These are phyloP conservation scores for Erythrocebus patas DNA, from an alignment of 2,113 vertebrate genomes.

Conservation along the genomic window DNA sequence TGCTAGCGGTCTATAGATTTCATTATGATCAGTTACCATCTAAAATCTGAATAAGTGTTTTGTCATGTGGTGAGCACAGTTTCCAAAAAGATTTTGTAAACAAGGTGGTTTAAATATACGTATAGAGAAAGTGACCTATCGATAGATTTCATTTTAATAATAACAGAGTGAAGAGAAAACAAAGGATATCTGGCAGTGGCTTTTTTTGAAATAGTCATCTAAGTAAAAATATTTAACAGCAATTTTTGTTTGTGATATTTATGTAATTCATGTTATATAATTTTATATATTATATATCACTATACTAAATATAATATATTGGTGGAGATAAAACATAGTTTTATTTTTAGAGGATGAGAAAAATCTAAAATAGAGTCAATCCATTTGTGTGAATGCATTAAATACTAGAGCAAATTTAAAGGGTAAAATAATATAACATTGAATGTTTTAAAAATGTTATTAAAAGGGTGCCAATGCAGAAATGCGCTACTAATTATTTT, in stretches of 20 bases:
- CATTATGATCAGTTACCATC: not conserved
- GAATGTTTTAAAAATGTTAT: not conserved
- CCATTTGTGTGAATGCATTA: not conserved
- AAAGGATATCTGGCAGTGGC: not conserved
- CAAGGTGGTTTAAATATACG: too few relatives aligned
- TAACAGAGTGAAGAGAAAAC: not conserved
- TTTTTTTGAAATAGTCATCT: not conserved
- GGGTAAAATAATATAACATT: not conserved
- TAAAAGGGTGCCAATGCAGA: conserved; percentile 4
- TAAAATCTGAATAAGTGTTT: not conserved
- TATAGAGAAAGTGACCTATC: too few relatives aligned
- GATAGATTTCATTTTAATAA: not conserved
- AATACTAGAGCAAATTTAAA: not conserved
- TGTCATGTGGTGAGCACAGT: not conserved
- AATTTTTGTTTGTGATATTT: not conserved
- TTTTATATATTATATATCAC: not conserved
- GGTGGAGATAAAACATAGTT: not conserved
- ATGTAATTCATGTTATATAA: not conserved
- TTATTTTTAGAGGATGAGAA: not conserved
- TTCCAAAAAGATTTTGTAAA: not conserved
- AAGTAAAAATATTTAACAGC: not conserved
- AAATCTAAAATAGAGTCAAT: not conserved
- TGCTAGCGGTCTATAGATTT: not conserved
- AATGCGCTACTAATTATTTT: conserved; percentile 43
- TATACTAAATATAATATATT: not conserved